A percentile compares a stretch with the other conserved stretches of the same genome.
These are phyloP conservation scores for Decapterus maruadsi DNA, from an alignment of 2,797 vertebrate species.

Conservation along the genomic window DNA sequence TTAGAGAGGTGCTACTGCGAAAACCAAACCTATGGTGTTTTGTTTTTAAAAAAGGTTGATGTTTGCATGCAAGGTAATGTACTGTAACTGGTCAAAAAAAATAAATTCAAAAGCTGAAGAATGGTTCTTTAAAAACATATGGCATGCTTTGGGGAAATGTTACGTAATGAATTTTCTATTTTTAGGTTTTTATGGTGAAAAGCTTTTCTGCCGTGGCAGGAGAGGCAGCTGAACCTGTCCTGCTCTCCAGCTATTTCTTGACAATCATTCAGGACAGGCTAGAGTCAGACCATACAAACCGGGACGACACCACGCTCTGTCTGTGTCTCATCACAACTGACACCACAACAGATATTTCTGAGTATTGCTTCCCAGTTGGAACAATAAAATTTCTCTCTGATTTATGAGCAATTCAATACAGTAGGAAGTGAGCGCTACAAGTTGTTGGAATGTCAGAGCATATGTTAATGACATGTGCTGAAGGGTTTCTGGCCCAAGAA, in stretches of 20 bases:
- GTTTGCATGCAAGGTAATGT: neutral
- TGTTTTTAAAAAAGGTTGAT: conserved; percentile 6
- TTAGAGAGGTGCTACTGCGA: neutral
- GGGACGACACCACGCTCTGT: conserved; percentile 4
- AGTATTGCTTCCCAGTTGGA: conserved; percentile 3
- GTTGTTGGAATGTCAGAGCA: neutral
- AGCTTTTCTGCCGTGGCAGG: neutral
- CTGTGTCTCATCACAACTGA: conserved; percentile 8
- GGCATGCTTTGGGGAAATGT: neutral
- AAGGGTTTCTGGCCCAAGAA: neutral
- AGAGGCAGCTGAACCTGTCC: neutral
- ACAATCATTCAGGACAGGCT: neutral
- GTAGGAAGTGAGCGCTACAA: neutral
- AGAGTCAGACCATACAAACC: neutral
- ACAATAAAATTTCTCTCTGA: neutral
- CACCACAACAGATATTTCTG: neutral
- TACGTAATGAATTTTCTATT: neutral
- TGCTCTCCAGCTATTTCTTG: neutral
- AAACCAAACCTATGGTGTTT: neutral
- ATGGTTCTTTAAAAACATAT: neutral
- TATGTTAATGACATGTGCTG: neutral
- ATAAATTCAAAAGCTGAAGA: neutral
- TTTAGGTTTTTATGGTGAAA: conserved; percentile 9
- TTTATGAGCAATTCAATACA: neutral
- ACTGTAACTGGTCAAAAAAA: neutral